These are phyloP conservation scores for Olivierus martensii DNA, from an alignment of 1,140 invertebrate genomes.

Conservation along the genomic window DNA sequence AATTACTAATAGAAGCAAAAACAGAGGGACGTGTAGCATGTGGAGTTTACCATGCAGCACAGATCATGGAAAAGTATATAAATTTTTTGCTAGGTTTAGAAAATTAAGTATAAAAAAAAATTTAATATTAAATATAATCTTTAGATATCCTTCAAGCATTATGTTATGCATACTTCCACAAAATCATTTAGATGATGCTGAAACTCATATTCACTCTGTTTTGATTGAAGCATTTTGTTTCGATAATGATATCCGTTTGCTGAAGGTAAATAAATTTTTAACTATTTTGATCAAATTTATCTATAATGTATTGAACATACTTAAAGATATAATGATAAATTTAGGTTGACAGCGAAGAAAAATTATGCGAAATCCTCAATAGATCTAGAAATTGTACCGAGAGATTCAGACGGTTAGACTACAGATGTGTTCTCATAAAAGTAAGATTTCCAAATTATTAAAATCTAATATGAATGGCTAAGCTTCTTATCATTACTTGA, in stretches of 20 bases:
- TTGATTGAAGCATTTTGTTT: not conserved
- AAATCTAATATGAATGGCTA: too few species aligned
- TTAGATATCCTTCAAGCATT: not conserved
- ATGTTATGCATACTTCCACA: not conserved
- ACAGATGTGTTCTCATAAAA: too few species aligned
- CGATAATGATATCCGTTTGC: not conserved
- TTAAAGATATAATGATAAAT: too few species aligned
- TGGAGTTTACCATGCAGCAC: not conserved
- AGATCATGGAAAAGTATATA: not conserved
- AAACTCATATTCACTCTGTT: not conserved
- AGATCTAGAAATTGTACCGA: too few species aligned
- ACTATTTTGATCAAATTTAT: too few species aligned
- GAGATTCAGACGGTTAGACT: too few species aligned
- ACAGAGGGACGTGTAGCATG: not conserved
- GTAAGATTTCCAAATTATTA: too few species aligned
- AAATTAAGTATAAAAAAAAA: too few species aligned
- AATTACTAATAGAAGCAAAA: not conserved
- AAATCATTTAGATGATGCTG: not conserved
- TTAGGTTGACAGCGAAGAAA: not conserved
- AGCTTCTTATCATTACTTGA: too few species aligned
- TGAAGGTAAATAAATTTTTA: not conserved
- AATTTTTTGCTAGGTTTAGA: too few species aligned
- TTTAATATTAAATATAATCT: too few species aligned
- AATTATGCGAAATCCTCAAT: not conserved
- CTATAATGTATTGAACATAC: too few species aligned